Conservation (phyloP, 2,888 invertebrate genomes). For the Eupithecia exiguata region DNA sequence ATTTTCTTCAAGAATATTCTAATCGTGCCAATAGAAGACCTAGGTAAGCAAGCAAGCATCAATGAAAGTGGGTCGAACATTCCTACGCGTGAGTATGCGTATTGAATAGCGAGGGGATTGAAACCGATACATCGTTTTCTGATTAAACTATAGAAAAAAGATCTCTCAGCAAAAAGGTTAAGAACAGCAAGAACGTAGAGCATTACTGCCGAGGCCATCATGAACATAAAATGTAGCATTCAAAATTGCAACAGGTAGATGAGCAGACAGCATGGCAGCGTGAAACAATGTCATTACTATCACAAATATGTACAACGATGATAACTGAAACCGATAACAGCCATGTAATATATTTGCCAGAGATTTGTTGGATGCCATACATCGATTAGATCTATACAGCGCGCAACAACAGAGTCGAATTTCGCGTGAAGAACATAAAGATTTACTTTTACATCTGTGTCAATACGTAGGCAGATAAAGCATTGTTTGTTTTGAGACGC, state of each 20-base stretch:
- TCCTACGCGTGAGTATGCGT: conserved; percentile 30
- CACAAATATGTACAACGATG: conserved; percentile 40
- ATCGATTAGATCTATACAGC: conserved; percentile 11
- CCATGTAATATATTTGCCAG: conserved; percentile 41
- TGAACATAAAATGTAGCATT: background rate
- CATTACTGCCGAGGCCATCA: background rate
- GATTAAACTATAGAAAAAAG: conserved; percentile 2
- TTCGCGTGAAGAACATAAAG: conserved; percentile 22
- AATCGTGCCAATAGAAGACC: conserved; percentile 16
- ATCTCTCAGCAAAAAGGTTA: conserved; percentile 31
- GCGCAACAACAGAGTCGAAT: conserved; percentile 26
- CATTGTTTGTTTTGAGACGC: conserved; percentile 37
- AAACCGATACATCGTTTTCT: conserved; percentile 29
- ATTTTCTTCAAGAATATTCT: conserved; percentile 1
- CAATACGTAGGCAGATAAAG: conserved; percentile 44
- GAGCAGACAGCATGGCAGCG: conserved; percentile 51
- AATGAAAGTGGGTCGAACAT: conserved; percentile 31
- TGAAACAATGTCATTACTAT: conserved; percentile 40
- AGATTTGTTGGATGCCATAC: conserved; percentile 20
- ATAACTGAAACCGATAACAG: conserved; percentile 50
- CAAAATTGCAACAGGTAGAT: background rate
- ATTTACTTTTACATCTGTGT: conserved; percentile 50
- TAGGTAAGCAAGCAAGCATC: conserved; percentile 16
- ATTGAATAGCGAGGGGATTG: conserved; percentile 33
- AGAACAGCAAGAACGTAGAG: conserved; percentile 22